These are phyloP conservation scores for Drosophila lutescens DNA, from an alignment of 2,888 invertebrate genomes.

Conservation along the genomic window DNA sequence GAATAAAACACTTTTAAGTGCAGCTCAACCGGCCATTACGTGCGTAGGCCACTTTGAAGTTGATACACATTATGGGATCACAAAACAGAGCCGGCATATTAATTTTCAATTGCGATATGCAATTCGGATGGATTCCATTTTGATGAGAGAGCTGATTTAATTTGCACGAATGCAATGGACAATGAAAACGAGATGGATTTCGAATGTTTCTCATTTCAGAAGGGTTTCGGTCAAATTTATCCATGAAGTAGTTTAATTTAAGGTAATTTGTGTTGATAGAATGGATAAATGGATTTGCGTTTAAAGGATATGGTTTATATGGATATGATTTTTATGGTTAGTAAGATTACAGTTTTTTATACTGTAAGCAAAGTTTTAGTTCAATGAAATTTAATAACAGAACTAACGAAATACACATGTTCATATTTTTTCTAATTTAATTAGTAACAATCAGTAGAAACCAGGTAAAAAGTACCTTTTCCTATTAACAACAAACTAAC, in stretches of 20 bases:
- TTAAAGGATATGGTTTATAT: too few relatives aligned
- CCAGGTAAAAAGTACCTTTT: too few relatives aligned
- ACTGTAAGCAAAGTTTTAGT: too few relatives aligned
- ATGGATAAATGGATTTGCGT: not conserved
- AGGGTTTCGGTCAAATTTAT: not conserved
- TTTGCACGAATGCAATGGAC: conserved; percentile 2
- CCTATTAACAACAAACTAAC: too few relatives aligned
- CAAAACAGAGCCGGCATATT: conserved; percentile 17
- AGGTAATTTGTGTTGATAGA: not conserved
- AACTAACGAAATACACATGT: too few relatives aligned
- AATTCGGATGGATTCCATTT: conserved; percentile 10
- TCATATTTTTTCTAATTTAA: too few relatives aligned
- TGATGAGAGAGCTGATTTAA: conserved; percentile 4
- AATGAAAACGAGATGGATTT: not conserved
- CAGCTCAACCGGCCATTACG: conserved; percentile 58
- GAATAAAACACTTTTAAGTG: conserved; percentile 62
- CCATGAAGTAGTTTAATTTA: not conserved
- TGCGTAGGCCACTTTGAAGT: conserved; percentile 48
- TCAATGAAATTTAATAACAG: too few relatives aligned
- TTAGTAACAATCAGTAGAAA: too few relatives aligned
- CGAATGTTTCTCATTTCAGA: not conserved
- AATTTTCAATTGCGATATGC: conserved; percentile 29
- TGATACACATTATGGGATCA: conserved; percentile 52
- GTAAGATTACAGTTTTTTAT: too few relatives aligned
- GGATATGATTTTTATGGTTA: not conserved